Percentiles rank a stretch among this genome's conserved stretches.
These are phyloP conservation scores for Ptychoptera albimana DNA, from an alignment of 2,888 invertebrate species.

Conservation along the genomic window DNA sequence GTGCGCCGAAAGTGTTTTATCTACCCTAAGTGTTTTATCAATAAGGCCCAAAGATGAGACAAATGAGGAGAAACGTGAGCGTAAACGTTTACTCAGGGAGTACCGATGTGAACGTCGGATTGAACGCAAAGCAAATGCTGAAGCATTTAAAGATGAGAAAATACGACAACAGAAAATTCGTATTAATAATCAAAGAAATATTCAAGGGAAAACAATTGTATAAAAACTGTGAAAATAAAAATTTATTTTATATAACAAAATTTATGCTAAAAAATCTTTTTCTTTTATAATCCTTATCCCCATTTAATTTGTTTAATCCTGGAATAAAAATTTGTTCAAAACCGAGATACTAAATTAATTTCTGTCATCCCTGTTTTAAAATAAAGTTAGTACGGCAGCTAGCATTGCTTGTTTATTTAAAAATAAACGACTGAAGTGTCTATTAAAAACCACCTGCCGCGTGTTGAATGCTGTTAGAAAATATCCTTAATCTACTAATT, in stretches of 20 bases:
- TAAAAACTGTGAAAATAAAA: constrained; percentile 18
- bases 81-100: constrained; percentile 64
- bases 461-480: too few species aligned
- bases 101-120: constrained; percentile 61
- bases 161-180: constrained; percentile 62
- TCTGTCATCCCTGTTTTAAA: too few species aligned
- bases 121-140: constrained; percentile 66
- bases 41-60: constrained; percentile 60
- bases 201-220: constrained; percentile 54
- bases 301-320: too few species aligned
- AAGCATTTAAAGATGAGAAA: constrained; percentile 75
- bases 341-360: too few species aligned
- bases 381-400: too few species aligned
- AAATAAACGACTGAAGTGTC: too few species aligned
- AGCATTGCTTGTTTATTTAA: too few species aligned
- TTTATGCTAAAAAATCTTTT: neutral
- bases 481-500: too few species aligned
- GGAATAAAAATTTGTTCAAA: too few species aligned
- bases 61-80: constrained; percentile 54
- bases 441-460: too few species aligned
- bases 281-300: neutral
- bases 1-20: constrained; percentile 45
- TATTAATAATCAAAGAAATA: constrained; percentile 56
- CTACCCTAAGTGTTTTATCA: constrained; percentile 52
- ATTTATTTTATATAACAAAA: neutral